phyloP scores from a whole-genome alignment of 2,888 invertebrate species.

The Xanthia togata region DNA sequence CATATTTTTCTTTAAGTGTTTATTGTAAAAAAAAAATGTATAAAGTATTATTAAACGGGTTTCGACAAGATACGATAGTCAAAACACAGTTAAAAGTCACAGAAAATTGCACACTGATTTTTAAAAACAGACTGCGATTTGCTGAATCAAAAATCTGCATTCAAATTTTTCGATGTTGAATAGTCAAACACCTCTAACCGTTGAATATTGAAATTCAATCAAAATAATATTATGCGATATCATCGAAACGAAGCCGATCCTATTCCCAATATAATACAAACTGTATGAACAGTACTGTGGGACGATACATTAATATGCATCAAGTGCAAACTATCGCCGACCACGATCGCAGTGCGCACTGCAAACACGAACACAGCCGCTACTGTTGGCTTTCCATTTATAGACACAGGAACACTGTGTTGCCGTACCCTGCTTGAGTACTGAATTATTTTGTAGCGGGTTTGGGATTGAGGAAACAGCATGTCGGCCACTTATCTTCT shows the following conservation, averaged over 20 bases:
- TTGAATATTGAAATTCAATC: conserved; percentile 56
- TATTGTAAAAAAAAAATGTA: not conserved
- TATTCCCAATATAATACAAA: conserved; percentile 62
- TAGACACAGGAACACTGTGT: conserved; percentile 31
- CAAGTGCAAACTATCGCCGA: conserved; percentile 77
- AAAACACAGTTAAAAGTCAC: not conserved
- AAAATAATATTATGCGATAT: conserved; percentile 52
- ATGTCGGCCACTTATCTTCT: conserved; percentile 65
- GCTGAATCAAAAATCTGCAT: conserved; percentile 4
- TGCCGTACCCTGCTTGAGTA: conserved; percentile 28
- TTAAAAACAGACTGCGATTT: not conserved
- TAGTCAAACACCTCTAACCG: conserved; percentile 25
- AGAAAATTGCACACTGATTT: not conserved
- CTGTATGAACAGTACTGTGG: conserved; percentile 62
- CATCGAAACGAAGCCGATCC: conserved; percentile 51
- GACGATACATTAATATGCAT: conserved; percentile 81
- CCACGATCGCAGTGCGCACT: conserved; percentile 68
- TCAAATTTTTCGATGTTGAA: conserved; percentile 12
- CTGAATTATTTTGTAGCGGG: conserved; percentile 64
- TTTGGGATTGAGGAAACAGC: conserved; percentile 64
- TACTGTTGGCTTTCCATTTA: conserved; percentile 63
- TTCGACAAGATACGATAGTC: not conserved
- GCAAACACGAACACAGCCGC: conserved; percentile 69
- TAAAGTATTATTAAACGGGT: not conserved
- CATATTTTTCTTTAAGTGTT: not conserved